These are phyloP conservation scores for Agelastica alni DNA, from an alignment of 2,888 invertebrate species.

Conservation along the genomic window DNA sequence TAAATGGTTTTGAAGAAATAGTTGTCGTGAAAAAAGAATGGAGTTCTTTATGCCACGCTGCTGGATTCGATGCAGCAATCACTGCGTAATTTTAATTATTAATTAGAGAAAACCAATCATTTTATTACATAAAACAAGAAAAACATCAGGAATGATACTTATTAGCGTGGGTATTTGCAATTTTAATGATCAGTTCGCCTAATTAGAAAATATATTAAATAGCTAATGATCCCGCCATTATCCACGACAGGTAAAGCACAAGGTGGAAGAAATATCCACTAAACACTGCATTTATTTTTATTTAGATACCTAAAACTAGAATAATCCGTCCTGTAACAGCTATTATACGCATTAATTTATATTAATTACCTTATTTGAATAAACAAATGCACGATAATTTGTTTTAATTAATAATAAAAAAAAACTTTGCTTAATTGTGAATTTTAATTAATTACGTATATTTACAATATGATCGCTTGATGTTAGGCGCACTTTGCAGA, in stretches of 20 bases:
- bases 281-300: too few species aligned
- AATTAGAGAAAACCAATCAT: background rate
- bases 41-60: too few species aligned
- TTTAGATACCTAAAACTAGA: too few species aligned
- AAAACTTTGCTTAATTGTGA: slow-evolving; percentile 11
- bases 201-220: too few species aligned
- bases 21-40: too few species aligned
- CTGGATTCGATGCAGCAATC: too few species aligned
- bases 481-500: too few species aligned
- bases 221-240: background rate
- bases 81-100: background rate
- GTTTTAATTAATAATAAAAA: slow-evolving; percentile 44
- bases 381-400: slow-evolving; percentile 38
- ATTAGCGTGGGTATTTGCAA: background rate
- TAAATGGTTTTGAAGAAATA: too few species aligned
- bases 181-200: background rate
- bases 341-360: slow-evolving; percentile 8
- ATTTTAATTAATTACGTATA: background rate
- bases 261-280: too few species aligned
- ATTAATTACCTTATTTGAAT: slow-evolving; percentile 23
- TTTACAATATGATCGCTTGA: too few species aligned
- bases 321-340: too few species aligned
- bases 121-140: background rate
- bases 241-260: too few species aligned
- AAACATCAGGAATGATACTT: background rate